These are phyloP conservation scores for Sicus ferrugineus DNA, from an alignment of 2,888 invertebrate species.

Conservation along the genomic window DNA sequence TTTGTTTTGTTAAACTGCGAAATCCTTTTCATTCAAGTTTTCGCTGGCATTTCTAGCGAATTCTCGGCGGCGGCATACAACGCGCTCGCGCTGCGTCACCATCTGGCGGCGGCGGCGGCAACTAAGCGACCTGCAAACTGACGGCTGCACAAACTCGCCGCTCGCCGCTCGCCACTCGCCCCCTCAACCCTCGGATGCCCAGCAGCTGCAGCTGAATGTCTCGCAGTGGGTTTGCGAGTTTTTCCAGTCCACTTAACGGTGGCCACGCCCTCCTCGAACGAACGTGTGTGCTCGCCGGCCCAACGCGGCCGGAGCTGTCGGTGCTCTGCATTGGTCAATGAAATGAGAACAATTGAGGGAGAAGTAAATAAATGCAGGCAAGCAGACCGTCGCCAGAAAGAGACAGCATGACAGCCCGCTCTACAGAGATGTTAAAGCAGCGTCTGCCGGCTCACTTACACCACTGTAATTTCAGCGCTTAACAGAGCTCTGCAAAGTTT, in stretches of 20 bases:
- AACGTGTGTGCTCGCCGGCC: constrained; percentile 34
- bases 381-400: not conserved
- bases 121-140: too few relatives aligned
- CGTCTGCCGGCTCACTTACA: not conserved
- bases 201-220: too few relatives aligned
- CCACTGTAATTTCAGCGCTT: not conserved
- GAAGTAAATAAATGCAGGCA: constrained; percentile 26
- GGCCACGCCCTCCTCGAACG: constrained; percentile 28
- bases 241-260: constrained; percentile 19
- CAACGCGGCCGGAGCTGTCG: constrained; percentile 26
- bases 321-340: constrained; percentile 61
- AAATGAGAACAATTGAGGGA: constrained; percentile 52
- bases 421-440: not conserved
- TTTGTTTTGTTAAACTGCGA: too few relatives aligned
- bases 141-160: too few relatives aligned
- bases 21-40: too few relatives aligned
- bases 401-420: not conserved
- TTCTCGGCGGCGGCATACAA: too few relatives aligned
- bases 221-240: constrained; percentile 2
- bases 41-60: too few relatives aligned
- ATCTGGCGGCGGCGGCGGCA: too few relatives aligned
- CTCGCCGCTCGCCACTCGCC: too few relatives aligned
- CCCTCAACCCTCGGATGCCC: too few relatives aligned
- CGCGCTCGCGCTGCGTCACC: too few relatives aligned
- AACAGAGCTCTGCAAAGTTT: not conserved